Evolutionary conservation across 2,888 invertebrate genomes (phyloP).

Genomic region (Papilio elwesi): DNA sequence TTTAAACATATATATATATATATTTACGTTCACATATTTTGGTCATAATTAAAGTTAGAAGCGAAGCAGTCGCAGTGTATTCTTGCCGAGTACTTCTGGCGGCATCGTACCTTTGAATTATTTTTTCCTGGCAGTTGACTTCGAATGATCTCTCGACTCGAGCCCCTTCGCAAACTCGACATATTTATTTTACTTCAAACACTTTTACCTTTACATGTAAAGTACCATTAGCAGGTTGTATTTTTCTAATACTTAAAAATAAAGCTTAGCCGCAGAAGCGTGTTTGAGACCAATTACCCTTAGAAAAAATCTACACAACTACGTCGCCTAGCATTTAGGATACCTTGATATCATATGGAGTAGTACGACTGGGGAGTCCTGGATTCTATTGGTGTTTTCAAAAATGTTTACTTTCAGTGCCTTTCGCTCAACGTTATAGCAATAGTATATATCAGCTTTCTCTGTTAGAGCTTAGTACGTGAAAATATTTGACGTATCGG

Average conservation of each 20-base stretch:
- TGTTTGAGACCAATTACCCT: constrained; percentile 9
- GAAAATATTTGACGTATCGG: too few relatives aligned
- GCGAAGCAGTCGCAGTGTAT: constrained; percentile 19
- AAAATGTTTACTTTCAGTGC: too few relatives aligned
- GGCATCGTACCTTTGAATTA: constrained; percentile 33
- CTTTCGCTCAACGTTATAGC: too few relatives aligned
- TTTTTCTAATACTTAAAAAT: constrained; percentile 23
- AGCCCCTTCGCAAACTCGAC: constrained; percentile 32
- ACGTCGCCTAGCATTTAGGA: neutral
- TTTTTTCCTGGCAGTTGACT: constrained; percentile 35
- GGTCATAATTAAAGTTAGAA: constrained; percentile 25
- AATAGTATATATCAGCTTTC: too few relatives aligned
- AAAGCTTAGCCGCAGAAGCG: constrained; percentile 3
- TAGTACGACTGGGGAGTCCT: too few relatives aligned
- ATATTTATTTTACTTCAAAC: constrained; percentile 39
- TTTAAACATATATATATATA: too few relatives aligned
- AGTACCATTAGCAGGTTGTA: constrained; percentile 26
- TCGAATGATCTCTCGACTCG: constrained; percentile 33
- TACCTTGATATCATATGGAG: neutral
- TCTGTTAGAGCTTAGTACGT: too few relatives aligned
- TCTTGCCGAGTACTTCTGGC: constrained; percentile 25
- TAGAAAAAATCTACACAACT: neutral
- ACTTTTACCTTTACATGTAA: constrained; percentile 35
- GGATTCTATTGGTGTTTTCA: too few relatives aligned
- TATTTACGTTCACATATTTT: constrained; percentile 24